Evolutionary conservation across 2,888 invertebrate genomes (phyloP), one percentile per base, ranked within the genome.

Genomic region (Eudasyphora cyanicolor): DNA sequence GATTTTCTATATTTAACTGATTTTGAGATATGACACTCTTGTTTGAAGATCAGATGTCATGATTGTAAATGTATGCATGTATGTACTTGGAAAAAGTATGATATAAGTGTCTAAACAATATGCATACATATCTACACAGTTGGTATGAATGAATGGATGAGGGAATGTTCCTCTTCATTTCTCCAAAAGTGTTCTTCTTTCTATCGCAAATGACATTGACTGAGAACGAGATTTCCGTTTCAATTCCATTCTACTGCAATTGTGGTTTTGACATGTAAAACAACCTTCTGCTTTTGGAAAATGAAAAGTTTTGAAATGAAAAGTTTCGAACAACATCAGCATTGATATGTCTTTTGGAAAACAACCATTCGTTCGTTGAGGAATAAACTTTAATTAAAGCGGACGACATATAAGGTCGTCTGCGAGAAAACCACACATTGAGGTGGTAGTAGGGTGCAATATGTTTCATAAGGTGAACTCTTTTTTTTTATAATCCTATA

Each of bases 201-300:
- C 51, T 29, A n/a, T 49, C 27, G 32, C 42, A 67, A n/a, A 27
- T 76, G 57, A 57, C 73, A 73, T 81, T 82, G 67, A 77, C 67
- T 57, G 45, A 24, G 71, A 73, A 77, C 29, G 29, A 74, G 49
- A 77, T 69, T 77, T 77, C 51, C 77, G 73, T 77, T 77, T 76
- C 42, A 81, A 67, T 76, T 76, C 35, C 21, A 64, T 76, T 71
- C 64, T 14, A 32, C 42, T 29, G n/a, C 10, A 69, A 19, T 49
- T 77, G 57, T 74, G 73, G 49, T 74, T 82, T 60, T 77, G 67
- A 62, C 70, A 62, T 64, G 62, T 51, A 42, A 76, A 71, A 76
- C 51, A 80, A 64, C 8, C 14, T 62, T 73, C 49, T 14, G 51
- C 17, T 19, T 71, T 69, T 70, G 60, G 5, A 79, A n/a, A 38